phyloP scores from a whole-genome alignment of 2,888 invertebrate species.

The Beris morrisii region DNA sequence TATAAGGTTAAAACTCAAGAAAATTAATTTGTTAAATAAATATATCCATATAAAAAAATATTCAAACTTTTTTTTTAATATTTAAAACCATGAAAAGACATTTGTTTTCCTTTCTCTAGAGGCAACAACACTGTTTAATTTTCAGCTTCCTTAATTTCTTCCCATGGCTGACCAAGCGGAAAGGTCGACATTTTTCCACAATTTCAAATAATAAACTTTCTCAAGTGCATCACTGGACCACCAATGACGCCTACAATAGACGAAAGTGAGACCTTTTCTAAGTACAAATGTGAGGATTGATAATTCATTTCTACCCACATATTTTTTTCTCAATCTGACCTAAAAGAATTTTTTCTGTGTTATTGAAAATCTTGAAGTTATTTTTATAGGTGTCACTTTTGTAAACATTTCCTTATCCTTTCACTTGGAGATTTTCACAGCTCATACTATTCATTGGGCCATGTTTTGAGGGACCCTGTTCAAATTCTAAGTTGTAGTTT shows the following conservation, averaged over 20 bases:
- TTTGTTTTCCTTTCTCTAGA: no score
- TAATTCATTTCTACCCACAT: neutral
- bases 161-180: no score
- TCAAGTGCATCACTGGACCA: conserved; percentile 11
- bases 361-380: conserved; percentile 24
- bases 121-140: no score
- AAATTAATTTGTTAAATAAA: no score
- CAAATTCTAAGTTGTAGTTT: conserved; percentile 17
- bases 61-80: no score
- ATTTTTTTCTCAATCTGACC: conserved; percentile 12
- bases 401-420: conserved; percentile 17
- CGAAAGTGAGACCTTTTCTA: conserved; percentile 9
- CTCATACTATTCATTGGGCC: conserved; percentile 13
- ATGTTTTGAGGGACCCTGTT: conserved; percentile 8
- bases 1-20: no score
- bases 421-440: conserved; percentile 24
- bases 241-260: conserved; percentile 21
- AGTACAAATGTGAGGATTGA: conserved; percentile 25
- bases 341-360: conserved; percentile 6
- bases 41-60: no score
- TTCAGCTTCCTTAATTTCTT: no score
- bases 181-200: no score
- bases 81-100: no score
- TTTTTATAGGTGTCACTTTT: conserved; percentile 29
- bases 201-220: neutral